phyloP scores from a whole-genome alignment of 2,113 vertebrate species.

The Oryzias melastigma region DNA sequence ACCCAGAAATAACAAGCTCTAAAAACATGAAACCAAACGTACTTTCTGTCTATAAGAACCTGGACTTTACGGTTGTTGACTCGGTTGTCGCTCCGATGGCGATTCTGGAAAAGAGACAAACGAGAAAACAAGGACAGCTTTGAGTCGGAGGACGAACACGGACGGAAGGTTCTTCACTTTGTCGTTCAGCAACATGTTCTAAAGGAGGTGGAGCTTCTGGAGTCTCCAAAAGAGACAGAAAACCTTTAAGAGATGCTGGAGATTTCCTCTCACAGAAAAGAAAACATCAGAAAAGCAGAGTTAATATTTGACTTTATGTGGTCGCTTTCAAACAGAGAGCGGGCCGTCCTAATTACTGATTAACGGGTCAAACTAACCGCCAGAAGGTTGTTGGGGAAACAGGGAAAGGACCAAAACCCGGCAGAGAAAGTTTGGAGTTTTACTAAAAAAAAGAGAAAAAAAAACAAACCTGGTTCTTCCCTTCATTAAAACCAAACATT shows the following conservation, averaged over 20 bases:
- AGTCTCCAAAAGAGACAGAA: not conserved
- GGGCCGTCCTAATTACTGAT: not conserved
- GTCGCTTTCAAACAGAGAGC: not conserved
- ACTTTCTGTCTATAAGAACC: constrained; percentile 87
- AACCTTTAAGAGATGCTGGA: not conserved
- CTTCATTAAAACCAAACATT: too few species aligned
- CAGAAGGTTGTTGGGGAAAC: not conserved
- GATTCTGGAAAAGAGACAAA: constrained; percentile 79
- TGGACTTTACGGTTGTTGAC: constrained; percentile 92
- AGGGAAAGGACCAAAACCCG: too few species aligned
- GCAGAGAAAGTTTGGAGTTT: too few species aligned
- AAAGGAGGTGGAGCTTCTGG: too few species aligned
- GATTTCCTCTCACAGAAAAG: too few species aligned
- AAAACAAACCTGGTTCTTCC: too few species aligned
- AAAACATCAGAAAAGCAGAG: not conserved
- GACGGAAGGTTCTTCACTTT: not conserved
- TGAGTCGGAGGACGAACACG: not conserved
- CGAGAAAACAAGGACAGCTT: not conserved
- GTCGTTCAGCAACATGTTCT: not conserved
- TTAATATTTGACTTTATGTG: constrained; percentile 6
- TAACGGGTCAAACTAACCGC: not conserved
- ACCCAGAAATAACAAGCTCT: not conserved
- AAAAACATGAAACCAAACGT: constrained; percentile 59
- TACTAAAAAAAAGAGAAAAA: too few species aligned
- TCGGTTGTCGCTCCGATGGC: constrained; percentile 87